Conservation (phyloP, 2,797 vertebrate genomes). For the Caiman crocodilus region DNA sequence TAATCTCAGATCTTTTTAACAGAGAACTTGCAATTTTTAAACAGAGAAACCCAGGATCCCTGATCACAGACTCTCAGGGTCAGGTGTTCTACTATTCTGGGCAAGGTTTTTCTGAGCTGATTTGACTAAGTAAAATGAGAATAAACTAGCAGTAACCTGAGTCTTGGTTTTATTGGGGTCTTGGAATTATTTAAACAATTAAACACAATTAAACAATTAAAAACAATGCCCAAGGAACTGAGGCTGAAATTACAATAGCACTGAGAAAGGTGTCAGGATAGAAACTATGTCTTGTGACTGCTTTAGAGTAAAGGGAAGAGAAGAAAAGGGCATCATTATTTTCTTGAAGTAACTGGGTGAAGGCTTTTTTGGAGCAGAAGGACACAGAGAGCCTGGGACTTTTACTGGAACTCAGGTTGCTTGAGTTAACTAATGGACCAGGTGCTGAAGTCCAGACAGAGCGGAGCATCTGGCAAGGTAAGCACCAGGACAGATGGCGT, state of each 20-base stretch:
- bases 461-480: not conserved
- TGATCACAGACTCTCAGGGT: not conserved
- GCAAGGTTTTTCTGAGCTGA: not conserved
- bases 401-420: not conserved
- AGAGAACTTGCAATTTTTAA: too few relatives aligned
- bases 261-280: not conserved
- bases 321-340: not conserved
- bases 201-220: too few relatives aligned
- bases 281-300: not conserved
- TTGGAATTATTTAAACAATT: not conserved
- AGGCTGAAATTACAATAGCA: not conserved
- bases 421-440: not conserved
- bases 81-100: not conserved
- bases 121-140: not conserved
- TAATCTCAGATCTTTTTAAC: too few relatives aligned
- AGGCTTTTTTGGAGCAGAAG: not conserved
- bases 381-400: not conserved
- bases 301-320: not conserved
- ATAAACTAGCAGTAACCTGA: not conserved
- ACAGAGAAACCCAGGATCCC: too few relatives aligned
- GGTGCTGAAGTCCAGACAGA: not conserved
- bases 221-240: not conserved
- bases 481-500: constrained; percentile 11
- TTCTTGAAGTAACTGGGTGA: not conserved
- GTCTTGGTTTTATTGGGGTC: not conserved